Percentiles rank a stretch among this genome's conserved stretches.
phyloP scores from a whole-genome alignment of 2,113 vertebrate genomes.

The Dicaeum eximium region DNA sequence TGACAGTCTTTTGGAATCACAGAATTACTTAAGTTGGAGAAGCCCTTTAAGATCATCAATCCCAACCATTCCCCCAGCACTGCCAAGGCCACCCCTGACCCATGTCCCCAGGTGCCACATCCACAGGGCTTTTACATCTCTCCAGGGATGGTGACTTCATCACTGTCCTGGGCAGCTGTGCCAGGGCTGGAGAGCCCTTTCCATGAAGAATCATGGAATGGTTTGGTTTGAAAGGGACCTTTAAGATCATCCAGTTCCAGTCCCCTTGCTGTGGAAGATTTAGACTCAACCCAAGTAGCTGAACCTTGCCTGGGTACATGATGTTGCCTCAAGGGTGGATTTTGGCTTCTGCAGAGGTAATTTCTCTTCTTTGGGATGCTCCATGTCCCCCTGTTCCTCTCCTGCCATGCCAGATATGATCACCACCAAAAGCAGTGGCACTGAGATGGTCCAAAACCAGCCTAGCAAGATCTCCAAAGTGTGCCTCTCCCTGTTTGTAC shows the following conservation, averaged over 20 bases:
- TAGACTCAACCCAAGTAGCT: not conserved
- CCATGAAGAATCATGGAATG: not conserved
- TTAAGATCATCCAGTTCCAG: not conserved
- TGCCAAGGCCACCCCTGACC: not conserved
- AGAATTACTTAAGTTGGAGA: not conserved
- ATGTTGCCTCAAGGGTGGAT: not conserved
- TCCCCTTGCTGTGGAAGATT: not conserved
- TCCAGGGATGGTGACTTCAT: accelerated
- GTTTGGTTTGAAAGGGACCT: not conserved
- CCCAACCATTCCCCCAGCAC: not conserved
- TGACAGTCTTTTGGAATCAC: not conserved
- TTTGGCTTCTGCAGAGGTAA: not conserved
- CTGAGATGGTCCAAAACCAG: not conserved
- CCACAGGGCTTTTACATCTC: not conserved
- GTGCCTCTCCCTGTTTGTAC: not conserved
- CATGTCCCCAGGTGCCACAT: not conserved
- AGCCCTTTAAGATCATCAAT: accelerated
- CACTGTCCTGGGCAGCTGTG: not conserved
- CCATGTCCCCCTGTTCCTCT: not conserved
- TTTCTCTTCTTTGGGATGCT: not conserved
- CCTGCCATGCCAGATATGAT: accelerated
- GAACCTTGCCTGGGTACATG: not conserved
- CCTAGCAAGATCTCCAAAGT: not conserved
- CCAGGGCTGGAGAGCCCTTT: not conserved
- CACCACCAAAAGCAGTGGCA: not conserved